Conservation (phyloP, 2,888 invertebrate species). For the Sarcophaga carnaria region DNA sequence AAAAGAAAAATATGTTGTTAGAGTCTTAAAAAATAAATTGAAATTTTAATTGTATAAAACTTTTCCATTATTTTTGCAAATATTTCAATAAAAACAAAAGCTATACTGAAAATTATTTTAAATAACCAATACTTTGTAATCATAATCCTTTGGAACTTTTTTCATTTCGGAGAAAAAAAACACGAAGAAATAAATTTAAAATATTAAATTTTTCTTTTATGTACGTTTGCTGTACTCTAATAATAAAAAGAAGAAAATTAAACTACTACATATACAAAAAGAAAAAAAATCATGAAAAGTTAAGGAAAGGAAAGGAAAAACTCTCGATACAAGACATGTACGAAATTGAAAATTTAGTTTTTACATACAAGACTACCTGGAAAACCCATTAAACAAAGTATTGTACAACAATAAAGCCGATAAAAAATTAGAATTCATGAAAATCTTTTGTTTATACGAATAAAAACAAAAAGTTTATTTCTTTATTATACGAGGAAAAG, state of each 20-base stretch:
- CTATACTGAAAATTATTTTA: background rate
- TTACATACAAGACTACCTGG: too few relatives aligned
- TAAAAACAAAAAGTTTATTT: conserved; percentile 10
- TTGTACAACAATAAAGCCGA: conserved; percentile 10
- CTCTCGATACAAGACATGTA: too few relatives aligned
- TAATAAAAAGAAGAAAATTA: too few relatives aligned
- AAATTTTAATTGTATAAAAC: background rate
- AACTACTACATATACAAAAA: too few relatives aligned
- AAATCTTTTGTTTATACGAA: background rate
- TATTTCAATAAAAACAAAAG: background rate
- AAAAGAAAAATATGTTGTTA: background rate
- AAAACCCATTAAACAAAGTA: conserved; percentile 12
- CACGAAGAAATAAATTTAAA: too few relatives aligned
- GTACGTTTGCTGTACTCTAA: too few relatives aligned
- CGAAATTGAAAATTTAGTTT: too few relatives aligned
- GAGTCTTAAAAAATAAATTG: conserved; percentile 26
- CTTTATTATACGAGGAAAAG: background rate
- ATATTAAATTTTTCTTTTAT: too few relatives aligned
- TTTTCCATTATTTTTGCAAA: conserved; percentile 9
- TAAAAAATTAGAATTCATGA: conserved; percentile 11
- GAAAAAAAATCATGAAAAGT: too few relatives aligned
- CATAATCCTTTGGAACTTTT: too few relatives aligned
- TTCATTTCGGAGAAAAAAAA: too few relatives aligned
- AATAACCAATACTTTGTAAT: background rate
- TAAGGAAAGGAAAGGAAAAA: too few relatives aligned